Conservation (phyloP, 2,113 vertebrate species). For the Caranx ignobilis region DNA sequence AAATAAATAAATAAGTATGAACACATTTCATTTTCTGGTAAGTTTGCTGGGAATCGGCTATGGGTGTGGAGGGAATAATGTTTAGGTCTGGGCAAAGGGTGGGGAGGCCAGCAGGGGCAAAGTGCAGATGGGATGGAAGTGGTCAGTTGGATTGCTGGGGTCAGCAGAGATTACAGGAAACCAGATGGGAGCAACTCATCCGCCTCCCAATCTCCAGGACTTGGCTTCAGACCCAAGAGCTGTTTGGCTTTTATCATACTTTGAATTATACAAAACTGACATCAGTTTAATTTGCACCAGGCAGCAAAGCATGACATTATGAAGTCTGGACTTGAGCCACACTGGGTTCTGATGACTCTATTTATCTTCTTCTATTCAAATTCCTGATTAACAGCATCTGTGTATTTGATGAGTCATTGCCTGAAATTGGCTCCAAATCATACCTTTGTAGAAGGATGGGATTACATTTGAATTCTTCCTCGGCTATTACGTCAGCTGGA, state of each 20-base stretch:
- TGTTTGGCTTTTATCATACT: constrained; percentile 52
- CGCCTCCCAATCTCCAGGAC: constrained; percentile 60
- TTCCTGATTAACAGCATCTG: constrained; percentile 42
- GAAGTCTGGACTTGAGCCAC: constrained; percentile 25
- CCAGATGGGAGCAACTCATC: constrained; percentile 75
- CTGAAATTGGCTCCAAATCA: constrained; percentile 17
- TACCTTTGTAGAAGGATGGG: neutral
- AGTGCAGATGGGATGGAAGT: constrained; percentile 72
- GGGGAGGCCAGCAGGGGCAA: constrained; percentile 56
- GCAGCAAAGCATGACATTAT: constrained; percentile 11
- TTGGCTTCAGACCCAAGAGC: constrained; percentile 51
- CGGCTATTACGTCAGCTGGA: constrained; percentile 15
- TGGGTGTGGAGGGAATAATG: constrained; percentile 63
- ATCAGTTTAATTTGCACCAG: constrained; percentile 22
- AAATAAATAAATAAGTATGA: neutral
- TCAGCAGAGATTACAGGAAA: constrained; percentile 80
- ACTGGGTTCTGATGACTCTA: constrained; percentile 5
- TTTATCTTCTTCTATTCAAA: constrained; percentile 45
- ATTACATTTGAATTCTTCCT: constrained; percentile 20
- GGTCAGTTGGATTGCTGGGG: constrained; percentile 58
- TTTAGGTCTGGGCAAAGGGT: constrained; percentile 66
- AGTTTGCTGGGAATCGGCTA: constrained; percentile 41
- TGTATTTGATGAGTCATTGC: constrained; percentile 11
- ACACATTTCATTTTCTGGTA: neutral
- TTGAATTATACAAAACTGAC: constrained; percentile 43